Evolutionary conservation across 2,888 invertebrate genomes (phyloP), one percentile per base, ranked within the genome.

Genomic region (Aporophyla nigra): DNA sequence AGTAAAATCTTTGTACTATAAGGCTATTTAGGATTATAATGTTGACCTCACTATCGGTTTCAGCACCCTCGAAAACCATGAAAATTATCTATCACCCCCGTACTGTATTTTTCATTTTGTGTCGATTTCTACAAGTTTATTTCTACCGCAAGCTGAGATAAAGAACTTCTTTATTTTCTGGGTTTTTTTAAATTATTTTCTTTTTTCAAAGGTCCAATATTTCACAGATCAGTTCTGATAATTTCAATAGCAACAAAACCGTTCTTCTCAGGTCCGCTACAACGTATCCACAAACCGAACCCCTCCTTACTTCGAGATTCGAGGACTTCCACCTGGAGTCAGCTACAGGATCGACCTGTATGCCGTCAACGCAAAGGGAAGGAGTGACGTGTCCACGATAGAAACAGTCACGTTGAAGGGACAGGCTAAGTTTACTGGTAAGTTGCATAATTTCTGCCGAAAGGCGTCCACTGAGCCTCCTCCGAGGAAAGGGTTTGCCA

Each of bases 331-430:
- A 84, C 97, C 98, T 7, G 98, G 98, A 51, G 97, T 97, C 85
- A 98, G 97, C 93, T 98, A 98, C 97, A 97, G 98, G 88, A 98
- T 99, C 89, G 98, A 98, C 92, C 95, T 99, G 86, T 99, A 98
- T 92, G 98, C 99, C 6, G 97, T 98, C 90, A 99, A 99, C 94
- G 98, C 98, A 70, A 99, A 99, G 92, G 99, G 99, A 66, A 97
- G 98, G 77, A 98, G 98, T 89, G 98, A 99, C 87, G 98, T 98
- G 53, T 97, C 98, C 72, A 97, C 98, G 75, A 98, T 99, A 81
- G 98, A 98, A 92, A 98, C 98, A 59, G 98, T 98, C 88, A 98
- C 98, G 16, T 97, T 98, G 91, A 98, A 98, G 92, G 98, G 98
- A 86, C 98, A 98, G 89, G 98, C 98, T 75, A 98, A 98, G 95